Percentiles rank a stretch among this genome's conserved stretches.
Evolutionary conservation across 2,797 vertebrate genomes (phyloP).

Genomic region (Crocidura indochinensis): DNA sequence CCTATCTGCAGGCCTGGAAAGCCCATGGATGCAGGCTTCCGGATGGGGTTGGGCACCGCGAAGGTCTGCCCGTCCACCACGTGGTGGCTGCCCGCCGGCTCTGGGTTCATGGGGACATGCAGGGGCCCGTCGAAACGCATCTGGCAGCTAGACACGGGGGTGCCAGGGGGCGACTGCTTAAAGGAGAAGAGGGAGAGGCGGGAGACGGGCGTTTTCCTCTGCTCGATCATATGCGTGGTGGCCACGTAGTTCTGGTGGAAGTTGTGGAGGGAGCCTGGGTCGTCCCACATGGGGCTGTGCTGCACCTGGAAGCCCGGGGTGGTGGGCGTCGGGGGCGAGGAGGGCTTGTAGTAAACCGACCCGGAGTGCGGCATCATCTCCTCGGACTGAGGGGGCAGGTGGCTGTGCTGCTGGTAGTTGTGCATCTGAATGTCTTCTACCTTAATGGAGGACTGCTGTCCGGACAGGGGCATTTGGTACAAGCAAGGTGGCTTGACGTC

Average conservation of each 20-base stretch:
- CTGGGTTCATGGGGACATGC: conserved; percentile 97
- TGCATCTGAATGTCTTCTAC: conserved; percentile 99
- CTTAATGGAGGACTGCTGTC: conserved; percentile 98
- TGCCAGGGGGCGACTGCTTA: conserved; percentile 98
- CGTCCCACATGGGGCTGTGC: conserved; percentile 97
- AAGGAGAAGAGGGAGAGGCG: conserved; percentile 99
- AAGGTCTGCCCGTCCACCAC: conserved; percentile 96
- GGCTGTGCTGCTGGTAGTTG: conserved; percentile 97
- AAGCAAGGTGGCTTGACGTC: conserved; percentile 97
- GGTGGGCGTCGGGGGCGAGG: conserved; percentile 94
- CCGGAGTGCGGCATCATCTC: conserved; percentile 97
- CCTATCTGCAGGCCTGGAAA: conserved; percentile 97
- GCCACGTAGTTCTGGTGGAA: conserved; percentile 99
- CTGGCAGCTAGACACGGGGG: conserved; percentile 98
- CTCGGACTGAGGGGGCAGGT: conserved; percentile 96
- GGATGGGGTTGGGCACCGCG: conserved; percentile 95
- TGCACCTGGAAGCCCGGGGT: conserved; percentile 97
- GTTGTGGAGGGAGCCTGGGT: conserved; percentile 98
- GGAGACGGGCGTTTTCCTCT: conserved; percentile 97
- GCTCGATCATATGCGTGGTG: conserved; percentile 97
- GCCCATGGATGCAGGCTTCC: conserved; percentile 95
- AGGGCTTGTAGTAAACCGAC: conserved; percentile 98
- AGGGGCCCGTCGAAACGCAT: conserved; percentile 99
- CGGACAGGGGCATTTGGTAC: conserved; percentile 98
- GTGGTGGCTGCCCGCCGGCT: conserved; percentile 94